A percentile compares a stretch with the other conserved stretches of the same genome.
Conservation (phyloP, 2,888 invertebrate genomes). For the Cactoblastis cactorum region DNA sequence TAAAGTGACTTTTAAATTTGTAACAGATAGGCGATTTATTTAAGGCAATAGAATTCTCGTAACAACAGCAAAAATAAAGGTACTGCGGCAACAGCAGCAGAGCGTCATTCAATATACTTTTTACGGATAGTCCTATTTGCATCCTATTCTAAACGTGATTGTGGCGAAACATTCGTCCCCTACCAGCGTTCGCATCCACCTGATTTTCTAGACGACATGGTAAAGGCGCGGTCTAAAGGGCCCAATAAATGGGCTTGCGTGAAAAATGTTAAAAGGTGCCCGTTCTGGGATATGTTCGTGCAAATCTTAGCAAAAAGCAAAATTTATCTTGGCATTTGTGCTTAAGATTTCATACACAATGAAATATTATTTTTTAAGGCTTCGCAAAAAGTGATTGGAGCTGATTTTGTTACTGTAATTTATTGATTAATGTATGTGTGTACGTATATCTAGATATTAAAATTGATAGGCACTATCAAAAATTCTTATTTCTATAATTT, state of each 20-base stretch:
- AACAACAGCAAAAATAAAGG: conserved; percentile 71
- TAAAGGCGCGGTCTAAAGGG: conserved; percentile 75
- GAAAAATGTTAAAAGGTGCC: conserved; percentile 68
- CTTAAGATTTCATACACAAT: conserved; percentile 43
- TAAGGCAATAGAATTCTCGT: conserved; percentile 69
- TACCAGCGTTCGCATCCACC: conserved; percentile 61
- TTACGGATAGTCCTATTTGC: conserved; percentile 71
- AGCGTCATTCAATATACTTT: conserved; percentile 59
- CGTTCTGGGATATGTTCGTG: conserved; percentile 34
- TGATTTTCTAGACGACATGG: conserved; percentile 70
- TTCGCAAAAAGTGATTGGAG: too few species aligned
- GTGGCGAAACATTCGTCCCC: conserved; percentile 61
- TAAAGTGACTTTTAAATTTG: conserved; percentile 64
- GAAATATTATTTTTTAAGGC: too few species aligned
- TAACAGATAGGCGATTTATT: conserved; percentile 70
- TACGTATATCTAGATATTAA: too few species aligned
- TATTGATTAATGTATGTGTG: too few species aligned
- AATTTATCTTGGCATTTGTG: conserved; percentile 33
- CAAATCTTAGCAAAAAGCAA: too few species aligned
- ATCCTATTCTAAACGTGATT: conserved; percentile 72
- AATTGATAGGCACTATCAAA: too few species aligned
- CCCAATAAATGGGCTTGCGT: conserved; percentile 70
- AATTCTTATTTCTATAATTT: too few species aligned
- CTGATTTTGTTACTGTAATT: too few species aligned
- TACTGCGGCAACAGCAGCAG: conserved; percentile 47